phyloP scores from a whole-genome alignment of 1,140 invertebrate species.

The Trachymyrmex cornetzi region DNA sequence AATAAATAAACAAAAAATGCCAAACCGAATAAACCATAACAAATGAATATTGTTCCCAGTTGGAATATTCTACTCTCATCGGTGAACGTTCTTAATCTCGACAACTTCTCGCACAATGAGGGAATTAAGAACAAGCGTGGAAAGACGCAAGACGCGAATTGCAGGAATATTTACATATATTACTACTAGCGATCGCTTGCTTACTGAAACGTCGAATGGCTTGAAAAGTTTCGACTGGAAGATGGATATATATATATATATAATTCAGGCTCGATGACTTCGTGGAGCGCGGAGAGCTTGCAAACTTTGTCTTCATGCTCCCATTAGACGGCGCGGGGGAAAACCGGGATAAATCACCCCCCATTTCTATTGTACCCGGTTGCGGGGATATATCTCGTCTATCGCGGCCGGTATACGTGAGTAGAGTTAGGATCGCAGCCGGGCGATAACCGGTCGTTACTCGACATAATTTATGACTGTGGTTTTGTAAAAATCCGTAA shows the following conservation, averaged over 20 bases:
- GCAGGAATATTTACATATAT: conserved; percentile 42
- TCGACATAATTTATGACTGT: conserved; percentile 45
- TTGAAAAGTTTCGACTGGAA: conserved; percentile 40
- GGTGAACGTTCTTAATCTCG: conserved; percentile 25
- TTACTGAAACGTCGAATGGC: conserved; percentile 25
- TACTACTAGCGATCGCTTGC: conserved; percentile 37
- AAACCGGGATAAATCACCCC: conserved; percentile 68
- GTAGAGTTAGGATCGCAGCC: conserved; percentile 48
- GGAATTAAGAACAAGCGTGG: conserved; percentile 25
- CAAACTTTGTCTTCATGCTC: conserved; percentile 69
- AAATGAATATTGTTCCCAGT: background rate
- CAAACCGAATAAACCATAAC: background rate
- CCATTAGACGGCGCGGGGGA: conserved; percentile 52
- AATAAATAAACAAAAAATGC: background rate
- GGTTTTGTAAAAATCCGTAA: conserved; percentile 57
- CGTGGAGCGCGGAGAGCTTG: conserved; percentile 27
- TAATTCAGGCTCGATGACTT: conserved; percentile 54
- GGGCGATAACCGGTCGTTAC: conserved; percentile 57
- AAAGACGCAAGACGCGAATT: conserved; percentile 16
- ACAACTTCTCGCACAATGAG: conserved; percentile 15
- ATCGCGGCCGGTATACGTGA: conserved; percentile 60
- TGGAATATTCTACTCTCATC: background rate
- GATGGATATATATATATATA: background rate
- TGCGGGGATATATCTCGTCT: conserved; percentile 61
- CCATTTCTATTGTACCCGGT: conserved; percentile 60